Evolutionary conservation across 2,888 invertebrate genomes (phyloP).

Genomic region (Elmis aenea): DNA sequence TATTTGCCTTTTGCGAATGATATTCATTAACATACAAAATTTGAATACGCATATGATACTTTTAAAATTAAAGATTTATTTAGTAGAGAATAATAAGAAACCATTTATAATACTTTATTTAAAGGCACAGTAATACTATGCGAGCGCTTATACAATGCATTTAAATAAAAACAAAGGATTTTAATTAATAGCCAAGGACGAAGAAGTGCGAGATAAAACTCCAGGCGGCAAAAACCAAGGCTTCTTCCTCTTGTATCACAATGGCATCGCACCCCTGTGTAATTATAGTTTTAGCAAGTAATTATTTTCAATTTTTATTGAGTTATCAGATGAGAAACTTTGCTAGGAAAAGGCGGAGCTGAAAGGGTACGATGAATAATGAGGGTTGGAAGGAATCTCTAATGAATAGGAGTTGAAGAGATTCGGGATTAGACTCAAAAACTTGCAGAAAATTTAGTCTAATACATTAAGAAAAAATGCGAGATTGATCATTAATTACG

Average conservation of each 20-base stretch:
- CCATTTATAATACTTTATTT: too few species aligned
- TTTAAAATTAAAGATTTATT: too few species aligned
- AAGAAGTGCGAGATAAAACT: background rate
- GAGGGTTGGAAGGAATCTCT: conserved; percentile 16
- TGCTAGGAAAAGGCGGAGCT: conserved; percentile 13
- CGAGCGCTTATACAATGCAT: background rate
- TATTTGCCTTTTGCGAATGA: too few species aligned
- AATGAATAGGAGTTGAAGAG: conserved; percentile 10
- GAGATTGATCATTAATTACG: too few species aligned
- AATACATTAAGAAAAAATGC: too few species aligned
- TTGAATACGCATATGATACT: too few species aligned
- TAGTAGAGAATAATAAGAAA: too few species aligned
- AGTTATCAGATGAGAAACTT: conserved; percentile 20
- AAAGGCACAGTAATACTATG: too few species aligned
- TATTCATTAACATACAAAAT: too few species aligned
- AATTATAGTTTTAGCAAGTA: conserved; percentile 6
- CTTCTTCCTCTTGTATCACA: background rate
- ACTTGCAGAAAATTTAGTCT: too few species aligned
- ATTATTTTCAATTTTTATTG: conserved; percentile 24
- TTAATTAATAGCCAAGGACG: background rate
- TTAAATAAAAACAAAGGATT: background rate
- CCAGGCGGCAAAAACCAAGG: background rate
- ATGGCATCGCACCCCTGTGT: background rate
- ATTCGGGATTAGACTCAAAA: background rate
- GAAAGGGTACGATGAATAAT: conserved; percentile 23